Base-by-base conservation (phyloP, 1,140 invertebrate species). In the Ceratosolen fusciceps region DNA sequence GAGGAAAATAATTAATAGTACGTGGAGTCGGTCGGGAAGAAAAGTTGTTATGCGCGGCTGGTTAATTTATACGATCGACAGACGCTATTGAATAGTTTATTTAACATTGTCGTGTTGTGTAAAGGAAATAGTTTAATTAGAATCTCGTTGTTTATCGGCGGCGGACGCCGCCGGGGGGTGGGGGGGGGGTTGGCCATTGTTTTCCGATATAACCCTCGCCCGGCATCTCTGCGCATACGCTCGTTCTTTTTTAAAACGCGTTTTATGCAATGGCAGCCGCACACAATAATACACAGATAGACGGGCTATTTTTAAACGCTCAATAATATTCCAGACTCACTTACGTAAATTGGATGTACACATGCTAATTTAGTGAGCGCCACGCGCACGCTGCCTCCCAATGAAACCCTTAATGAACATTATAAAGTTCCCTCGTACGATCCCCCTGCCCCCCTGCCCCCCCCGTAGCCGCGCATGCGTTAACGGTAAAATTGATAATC, bases 41-140 rank as follows among this genome's bases (percentile, higher is more conserved):
- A 56, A 56, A 56, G 26, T 12, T n/a, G n/a, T n/a, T 56, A 56
- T 12, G 5, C 14, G 21, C 14, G 26, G 14, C 24, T 56, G 5
- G 24, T 56, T 62, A 62, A 62, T 62, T 62, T 62, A 34, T 34
- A 37, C 12, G 12, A 9, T 8, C 19, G 7, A 5, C 21, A 14
- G 37, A 8, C n/a, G 0, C 37, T n/a, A n/a, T 21, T n/a, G 60
- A 65, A n/a, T 65, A 65, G 31, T 65, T 37, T 37, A 65, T 37
- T 65, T n/a, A 37, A n/a, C 31, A 19, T 19, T 37, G 12, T 65
- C 34, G 9, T 37, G 31, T 19, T 37, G 19, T 37, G 3, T 9
- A 37, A 62, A 34, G 60, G 31, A 65, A 65, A 65, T 65, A 37
- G 31, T 65, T 65, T 37, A 65, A 65, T 65, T 65, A 65, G 31